Percentiles rank a stretch among this genome's conserved stretches.
These are phyloP conservation scores for Thalassarche chlororhynchos DNA, from an alignment of 2,113 vertebrate species.

Conservation along the genomic window DNA sequence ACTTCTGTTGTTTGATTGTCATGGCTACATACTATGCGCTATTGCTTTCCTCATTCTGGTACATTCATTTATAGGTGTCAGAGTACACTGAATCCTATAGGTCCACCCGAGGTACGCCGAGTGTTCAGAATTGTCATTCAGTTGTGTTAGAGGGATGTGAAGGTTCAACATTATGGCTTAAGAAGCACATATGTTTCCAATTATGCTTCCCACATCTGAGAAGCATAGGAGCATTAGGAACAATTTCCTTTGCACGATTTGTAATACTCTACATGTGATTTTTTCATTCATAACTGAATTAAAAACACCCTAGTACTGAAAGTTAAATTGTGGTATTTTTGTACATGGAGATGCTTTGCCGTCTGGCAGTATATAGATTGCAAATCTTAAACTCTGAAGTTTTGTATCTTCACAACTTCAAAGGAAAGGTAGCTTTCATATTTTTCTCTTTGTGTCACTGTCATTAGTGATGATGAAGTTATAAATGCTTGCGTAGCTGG, in stretches of 20 bases:
- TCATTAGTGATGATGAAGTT: neutral
- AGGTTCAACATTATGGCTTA: neutral
- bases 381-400: neutral
- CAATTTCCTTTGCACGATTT: neutral
- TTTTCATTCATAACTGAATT: neutral
- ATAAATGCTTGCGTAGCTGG: neutral
- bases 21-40: neutral
- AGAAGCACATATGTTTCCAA: accelerated
- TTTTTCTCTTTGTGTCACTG: neutral
- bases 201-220: neutral
- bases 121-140: neutral
- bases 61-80: neutral
- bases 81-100: neutral
- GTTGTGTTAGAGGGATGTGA: neutral
- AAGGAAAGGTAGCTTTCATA: neutral
- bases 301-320: neutral
- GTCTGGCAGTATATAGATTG: neutral
- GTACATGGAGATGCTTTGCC: neutral
- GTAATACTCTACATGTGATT: neutral
- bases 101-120: accelerated
- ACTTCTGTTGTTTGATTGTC: neutral
- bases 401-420: neutral
- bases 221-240: neutral
- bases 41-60: neutral
- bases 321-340: neutral